These are phyloP conservation scores for Okapia johnstoni DNA, from an alignment of 2,113 vertebrate genomes.

Conservation along the genomic window DNA sequence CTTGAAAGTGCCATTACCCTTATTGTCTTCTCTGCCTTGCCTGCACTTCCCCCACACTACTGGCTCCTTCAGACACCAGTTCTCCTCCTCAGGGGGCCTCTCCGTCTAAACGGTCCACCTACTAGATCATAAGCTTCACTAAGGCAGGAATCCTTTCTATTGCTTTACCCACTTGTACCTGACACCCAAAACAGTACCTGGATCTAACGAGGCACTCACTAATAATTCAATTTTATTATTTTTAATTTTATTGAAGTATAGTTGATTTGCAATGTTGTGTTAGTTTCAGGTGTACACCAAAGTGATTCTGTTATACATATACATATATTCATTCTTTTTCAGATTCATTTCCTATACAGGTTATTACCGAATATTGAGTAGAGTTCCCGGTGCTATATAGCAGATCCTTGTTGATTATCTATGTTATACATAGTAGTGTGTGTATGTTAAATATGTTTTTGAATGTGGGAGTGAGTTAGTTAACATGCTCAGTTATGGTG, in stretches of 20 bases:
- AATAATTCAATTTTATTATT: neutral
- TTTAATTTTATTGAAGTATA: neutral
- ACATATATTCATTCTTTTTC: neutral
- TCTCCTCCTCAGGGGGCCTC: neutral
- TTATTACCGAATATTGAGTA: neutral
- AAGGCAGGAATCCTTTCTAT: neutral
- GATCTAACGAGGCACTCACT: neutral
- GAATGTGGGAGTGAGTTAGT: neutral
- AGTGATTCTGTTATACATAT: neutral
- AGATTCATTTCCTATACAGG: neutral
- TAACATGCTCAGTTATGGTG: neutral
- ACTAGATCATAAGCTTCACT: neutral
- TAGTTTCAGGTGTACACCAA: neutral
- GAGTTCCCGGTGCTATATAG: neutral
- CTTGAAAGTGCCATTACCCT: neutral
- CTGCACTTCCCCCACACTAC: neutral
- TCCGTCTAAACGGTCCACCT: neutral
- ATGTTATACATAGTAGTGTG: neutral
- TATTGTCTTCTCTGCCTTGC: neutral
- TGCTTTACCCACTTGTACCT: neutral
- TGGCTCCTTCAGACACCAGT: neutral
- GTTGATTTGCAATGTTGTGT: neutral
- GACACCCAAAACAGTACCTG: neutral
- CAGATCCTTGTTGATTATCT: neutral
- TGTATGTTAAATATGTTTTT: neutral